Base-by-base conservation (phyloP, 2,113 vertebrate species). In the Oenanthe melanoleuca region DNA sequence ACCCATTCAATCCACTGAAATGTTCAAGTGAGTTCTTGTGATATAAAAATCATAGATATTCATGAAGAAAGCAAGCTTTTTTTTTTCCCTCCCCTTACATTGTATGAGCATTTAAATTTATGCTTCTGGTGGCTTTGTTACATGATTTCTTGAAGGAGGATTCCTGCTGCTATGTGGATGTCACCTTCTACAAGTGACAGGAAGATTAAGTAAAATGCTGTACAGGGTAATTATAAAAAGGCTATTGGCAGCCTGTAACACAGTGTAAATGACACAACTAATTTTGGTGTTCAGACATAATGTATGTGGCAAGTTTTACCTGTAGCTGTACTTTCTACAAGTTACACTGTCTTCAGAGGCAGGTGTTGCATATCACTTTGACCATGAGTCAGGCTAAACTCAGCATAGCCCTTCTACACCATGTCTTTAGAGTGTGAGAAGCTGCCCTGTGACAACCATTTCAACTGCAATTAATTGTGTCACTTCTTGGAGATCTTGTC, bases 181-280 rank as follows among this genome's bases (percentile, higher is more conserved):
- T 79, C 77, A 89, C 63, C 80, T 77, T 85, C 78, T 78, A 67
- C 60, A 65, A 79, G 71, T 80, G 85, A 93, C 92, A 91, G 42
- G 64, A 95, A 95, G 84, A 93, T 92, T 86, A 96, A 88, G 70
- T 89, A 89, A 93, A 95, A 89, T 37, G 53, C n/a, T 85, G 67
- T 86, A 49, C 57, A 22, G 38, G 38, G n/a, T 92, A 95, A 96
- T 96, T 95, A 93, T 91, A 96, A 83, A 44, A 45, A 85, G 82
- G 45, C 80, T 91, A 78, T 91, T 94, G 94, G 71, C 86, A 93
- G 40, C 53, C 45, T 74, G 63, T 45, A 77, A 92, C 59, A 75
- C 52, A 74, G n/a, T 83, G 84, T 63, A 92, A 93, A 91, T 83
- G 93, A 74, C 93, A 92, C 57, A 57, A 82, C 74, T 95, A 66